Evolutionary conservation across 2,113 vertebrate species (phyloP).

Genomic region (Cinclus cinclus): DNA sequence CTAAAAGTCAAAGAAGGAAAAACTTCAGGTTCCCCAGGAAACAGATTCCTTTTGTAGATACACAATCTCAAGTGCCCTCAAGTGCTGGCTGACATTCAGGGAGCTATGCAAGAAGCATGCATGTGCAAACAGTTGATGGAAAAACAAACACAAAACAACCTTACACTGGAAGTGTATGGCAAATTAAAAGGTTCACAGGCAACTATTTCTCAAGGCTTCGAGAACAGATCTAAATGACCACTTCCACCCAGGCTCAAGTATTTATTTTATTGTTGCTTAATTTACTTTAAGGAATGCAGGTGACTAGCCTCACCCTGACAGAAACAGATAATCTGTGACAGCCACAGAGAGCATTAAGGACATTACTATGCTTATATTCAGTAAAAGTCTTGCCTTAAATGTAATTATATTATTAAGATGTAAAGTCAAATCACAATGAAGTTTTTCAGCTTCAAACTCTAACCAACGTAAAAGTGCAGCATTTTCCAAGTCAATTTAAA

Average conservation of each 20-base stretch:
- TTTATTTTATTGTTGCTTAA: neutral
- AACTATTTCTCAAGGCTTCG: neutral
- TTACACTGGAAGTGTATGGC: neutral
- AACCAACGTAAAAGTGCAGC: neutral
- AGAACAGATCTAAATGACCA: neutral
- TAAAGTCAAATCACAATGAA: neutral
- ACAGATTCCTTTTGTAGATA: conserved; percentile 26
- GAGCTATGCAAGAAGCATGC: conserved; percentile 15
- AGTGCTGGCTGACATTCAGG: conserved; percentile 24
- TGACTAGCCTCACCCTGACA: conserved; percentile 27
- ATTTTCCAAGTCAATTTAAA: conserved; percentile 32
- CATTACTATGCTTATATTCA: conserved; percentile 30
- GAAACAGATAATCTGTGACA: neutral
- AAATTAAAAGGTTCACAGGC: conserved; percentile 3
- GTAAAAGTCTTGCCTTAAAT: conserved; percentile 33
- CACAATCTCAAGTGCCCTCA: conserved; percentile 30
- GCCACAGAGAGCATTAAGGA: conserved; percentile 20
- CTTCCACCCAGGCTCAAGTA: neutral
- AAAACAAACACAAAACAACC: conserved; percentile 23
- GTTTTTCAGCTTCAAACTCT: neutral
- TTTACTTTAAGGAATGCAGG: conserved; percentile 36
- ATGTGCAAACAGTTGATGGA: neutral
- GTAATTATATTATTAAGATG: neutral
- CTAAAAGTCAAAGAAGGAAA: neutral
- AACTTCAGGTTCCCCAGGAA: conserved; percentile 5